Evolutionary conservation across 2,113 vertebrate species (phyloP).

Genomic region (Neogale vison): DNA sequence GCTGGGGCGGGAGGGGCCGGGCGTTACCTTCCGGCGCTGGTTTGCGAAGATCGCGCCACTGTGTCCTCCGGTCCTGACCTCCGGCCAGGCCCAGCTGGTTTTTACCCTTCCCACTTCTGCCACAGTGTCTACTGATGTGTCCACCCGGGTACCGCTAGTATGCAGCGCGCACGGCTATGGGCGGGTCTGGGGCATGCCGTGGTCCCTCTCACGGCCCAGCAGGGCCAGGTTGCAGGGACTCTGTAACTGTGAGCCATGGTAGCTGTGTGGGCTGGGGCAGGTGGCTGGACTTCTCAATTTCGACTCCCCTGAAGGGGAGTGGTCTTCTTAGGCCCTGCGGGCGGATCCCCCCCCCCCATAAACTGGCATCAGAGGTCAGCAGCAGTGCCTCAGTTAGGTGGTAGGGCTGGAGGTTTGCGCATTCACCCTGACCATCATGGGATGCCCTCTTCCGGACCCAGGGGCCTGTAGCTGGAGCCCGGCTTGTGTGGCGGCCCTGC

Average conservation of each 20-base stretch:
- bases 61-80: not conserved
- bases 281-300: not conserved
- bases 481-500: not conserved
- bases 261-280: not conserved
- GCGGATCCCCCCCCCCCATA: too few relatives aligned
- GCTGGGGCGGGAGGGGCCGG: not conserved
- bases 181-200: not conserved
- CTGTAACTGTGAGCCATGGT: not conserved
- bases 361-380: not conserved
- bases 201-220: not conserved
- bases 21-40: not conserved
- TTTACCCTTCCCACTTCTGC: not conserved
- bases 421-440: too few relatives aligned
- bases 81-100: not conserved
- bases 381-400: not conserved
- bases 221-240: not conserved
- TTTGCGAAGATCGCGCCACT: not conserved
- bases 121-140: not conserved
- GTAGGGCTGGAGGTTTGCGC: not conserved
- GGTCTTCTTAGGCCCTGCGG: not conserved
- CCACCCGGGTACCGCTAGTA: too few relatives aligned
- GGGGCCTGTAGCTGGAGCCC: not conserved
- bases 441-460: not conserved
- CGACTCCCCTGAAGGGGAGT: not conserved
- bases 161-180: accelerated